These are phyloP conservation scores for Microdon myrmicae DNA, from an alignment of 2,888 invertebrate species.

Conservation along the genomic window DNA sequence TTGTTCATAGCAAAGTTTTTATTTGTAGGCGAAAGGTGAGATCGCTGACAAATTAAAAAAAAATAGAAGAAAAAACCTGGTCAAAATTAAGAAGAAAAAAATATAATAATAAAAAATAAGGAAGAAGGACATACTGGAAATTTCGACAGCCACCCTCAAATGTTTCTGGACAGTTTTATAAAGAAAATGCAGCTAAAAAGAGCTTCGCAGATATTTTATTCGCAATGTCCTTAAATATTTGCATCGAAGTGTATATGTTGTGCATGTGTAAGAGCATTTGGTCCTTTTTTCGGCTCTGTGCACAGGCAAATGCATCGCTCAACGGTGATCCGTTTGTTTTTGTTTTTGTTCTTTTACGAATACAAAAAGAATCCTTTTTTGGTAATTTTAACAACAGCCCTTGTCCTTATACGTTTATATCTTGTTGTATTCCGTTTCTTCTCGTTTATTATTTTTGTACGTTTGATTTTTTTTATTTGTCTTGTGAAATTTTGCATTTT, in stretches of 20 bases:
- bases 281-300: slow-evolving; percentile 38
- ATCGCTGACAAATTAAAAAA: background rate
- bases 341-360: background rate
- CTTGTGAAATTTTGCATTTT: slow-evolving; percentile 40
- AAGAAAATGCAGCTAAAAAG: background rate
- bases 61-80: background rate
- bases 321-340: slow-evolving; percentile 49
- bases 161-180: background rate
- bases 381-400: slow-evolving; percentile 38
- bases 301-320: slow-evolving; percentile 47
- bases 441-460: background rate
- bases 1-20: no score
- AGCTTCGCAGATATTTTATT: slow-evolving; percentile 47
- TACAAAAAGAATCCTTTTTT: slow-evolving; percentile 11
- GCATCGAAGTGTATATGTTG: slow-evolving; percentile 17
- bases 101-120: slow-evolving; percentile 20
- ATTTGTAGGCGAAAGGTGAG: no score
- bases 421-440: slow-evolving; percentile 34
- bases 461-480: slow-evolving; percentile 7
- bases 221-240: slow-evolving; percentile 31
- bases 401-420: slow-evolving; percentile 35
- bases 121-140: slow-evolving; percentile 23
- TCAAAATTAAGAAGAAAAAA: no score
- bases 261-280: slow-evolving; percentile 3
- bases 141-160: background rate